These are phyloP conservation scores for Ptychoptera contaminata DNA, from an alignment of 2,888 invertebrate genomes.

Conservation along the genomic window DNA sequence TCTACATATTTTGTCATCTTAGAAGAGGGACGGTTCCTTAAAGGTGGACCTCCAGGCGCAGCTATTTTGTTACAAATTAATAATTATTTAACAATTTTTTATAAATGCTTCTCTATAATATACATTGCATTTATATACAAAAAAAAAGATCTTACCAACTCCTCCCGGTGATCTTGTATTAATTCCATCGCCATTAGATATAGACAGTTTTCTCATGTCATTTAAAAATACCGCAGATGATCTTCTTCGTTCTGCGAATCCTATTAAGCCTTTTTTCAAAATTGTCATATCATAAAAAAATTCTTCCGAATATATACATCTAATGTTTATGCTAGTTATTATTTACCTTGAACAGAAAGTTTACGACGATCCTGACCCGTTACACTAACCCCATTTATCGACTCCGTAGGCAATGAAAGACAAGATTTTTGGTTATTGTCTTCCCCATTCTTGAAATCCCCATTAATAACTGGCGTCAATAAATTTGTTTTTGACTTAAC, in stretches of 20 bases:
- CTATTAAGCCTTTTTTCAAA: conserved; percentile 23
- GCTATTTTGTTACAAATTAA: conserved; percentile 24
- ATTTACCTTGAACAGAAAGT: conserved; percentile 28
- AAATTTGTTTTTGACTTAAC: conserved; percentile 8
- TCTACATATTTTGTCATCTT: conserved; percentile 94
- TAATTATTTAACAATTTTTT: not conserved
- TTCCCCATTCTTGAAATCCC: conserved; percentile 8
- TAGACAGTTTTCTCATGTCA: conserved; percentile 28
- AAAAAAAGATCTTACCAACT: conserved; percentile 19
- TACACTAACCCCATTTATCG: conserved; percentile 17
- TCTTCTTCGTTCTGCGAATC: conserved; percentile 30
- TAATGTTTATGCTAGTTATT: not conserved
- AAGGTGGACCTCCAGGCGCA: conserved; percentile 43
- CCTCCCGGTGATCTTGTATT: conserved; percentile 20
- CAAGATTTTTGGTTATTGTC: conserved; percentile 8
- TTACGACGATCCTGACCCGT: conserved; percentile 16
- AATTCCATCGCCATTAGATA: conserved; percentile 30
- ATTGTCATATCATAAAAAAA: not conserved
- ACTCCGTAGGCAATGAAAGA: conserved; percentile 17
- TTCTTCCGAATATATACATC: not conserved
- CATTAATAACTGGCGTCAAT: conserved; percentile 17
- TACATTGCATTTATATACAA: not conserved
- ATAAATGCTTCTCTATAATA: too few relatives aligned
- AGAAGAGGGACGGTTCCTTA: conserved; percentile 61
- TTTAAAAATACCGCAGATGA: conserved; percentile 25